phyloP scores from a whole-genome alignment of 2,113 vertebrate genomes.

The Arenaria interpres region DNA sequence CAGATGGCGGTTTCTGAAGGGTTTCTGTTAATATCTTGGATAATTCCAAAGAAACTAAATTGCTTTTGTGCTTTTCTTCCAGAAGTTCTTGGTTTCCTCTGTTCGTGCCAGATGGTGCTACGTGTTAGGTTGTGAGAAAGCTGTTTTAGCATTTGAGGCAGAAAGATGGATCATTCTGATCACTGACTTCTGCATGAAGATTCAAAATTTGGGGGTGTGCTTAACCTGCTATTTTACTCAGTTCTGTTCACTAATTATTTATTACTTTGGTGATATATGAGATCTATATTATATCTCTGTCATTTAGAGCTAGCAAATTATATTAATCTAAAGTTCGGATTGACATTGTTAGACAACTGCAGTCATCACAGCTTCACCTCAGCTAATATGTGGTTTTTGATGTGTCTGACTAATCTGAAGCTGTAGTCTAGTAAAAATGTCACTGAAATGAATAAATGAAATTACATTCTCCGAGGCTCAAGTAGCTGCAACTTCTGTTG shows the following conservation, averaged over 20 bases:
- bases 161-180: constrained; percentile 55
- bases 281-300: constrained; percentile 48
- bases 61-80: constrained; percentile 49
- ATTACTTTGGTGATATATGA: constrained; percentile 4
- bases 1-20: background rate
- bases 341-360: constrained; percentile 24
- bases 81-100: constrained; percentile 30
- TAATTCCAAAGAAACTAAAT: background rate
- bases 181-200: constrained; percentile 24
- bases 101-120: constrained; percentile 58
- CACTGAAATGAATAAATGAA: constrained; percentile 22
- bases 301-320: constrained; percentile 44
- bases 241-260: constrained; percentile 67
- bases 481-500: background rate
- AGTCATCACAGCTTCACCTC: constrained; percentile 35
- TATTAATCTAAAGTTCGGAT: constrained; percentile 39
- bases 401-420: constrained; percentile 37
- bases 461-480: background rate
- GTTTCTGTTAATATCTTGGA: constrained; percentile 12
- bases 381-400: constrained; percentile 22
- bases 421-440: constrained; percentile 14
- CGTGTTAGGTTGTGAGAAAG: constrained; percentile 57
- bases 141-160: constrained; percentile 61
- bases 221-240: constrained; percentile 53
- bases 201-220: constrained; percentile 39